phyloP scores from a whole-genome alignment of 23 tunicate genomes.

The Trididemnum nubilum region DNA sequence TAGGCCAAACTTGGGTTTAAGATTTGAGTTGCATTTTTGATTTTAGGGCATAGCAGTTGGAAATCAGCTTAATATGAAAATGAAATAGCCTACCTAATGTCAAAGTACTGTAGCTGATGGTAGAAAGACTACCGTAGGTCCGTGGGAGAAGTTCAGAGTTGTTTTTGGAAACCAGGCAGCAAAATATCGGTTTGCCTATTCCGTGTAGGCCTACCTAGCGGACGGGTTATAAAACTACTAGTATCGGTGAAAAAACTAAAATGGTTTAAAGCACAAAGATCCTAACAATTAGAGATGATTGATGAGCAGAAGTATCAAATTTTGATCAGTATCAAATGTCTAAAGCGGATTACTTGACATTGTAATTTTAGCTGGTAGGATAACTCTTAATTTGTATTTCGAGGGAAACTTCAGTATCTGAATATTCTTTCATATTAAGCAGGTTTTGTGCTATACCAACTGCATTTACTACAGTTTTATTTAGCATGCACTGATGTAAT shows the following conservation, averaged over 20 bases:
- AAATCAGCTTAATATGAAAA: neutral
- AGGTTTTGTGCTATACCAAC: neutral
- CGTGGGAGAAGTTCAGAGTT: neutral
- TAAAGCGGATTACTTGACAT: neutral
- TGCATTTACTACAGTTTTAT: neutral
- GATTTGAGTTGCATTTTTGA: neutral
- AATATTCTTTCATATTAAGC: neutral
- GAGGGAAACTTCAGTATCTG: neutral
- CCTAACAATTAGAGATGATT: neutral
- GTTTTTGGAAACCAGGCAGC: neutral
- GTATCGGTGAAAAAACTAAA: neutral
- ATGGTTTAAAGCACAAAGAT: neutral
- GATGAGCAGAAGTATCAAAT: neutral
- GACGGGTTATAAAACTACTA: neutral
- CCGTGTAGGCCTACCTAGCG: neutral
- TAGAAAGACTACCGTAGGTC: neutral
- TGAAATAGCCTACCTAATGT: neutral
- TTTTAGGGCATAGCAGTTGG: neutral
- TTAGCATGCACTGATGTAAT: neutral
- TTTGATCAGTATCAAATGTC: neutral
- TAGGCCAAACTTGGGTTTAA: neutral
- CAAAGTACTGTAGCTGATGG: neutral
- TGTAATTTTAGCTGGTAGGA: neutral
- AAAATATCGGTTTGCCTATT: neutral
- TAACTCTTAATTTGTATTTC: neutral